Conservation (phyloP, 2,888 invertebrate genomes). For the Xylota segnis region DNA sequence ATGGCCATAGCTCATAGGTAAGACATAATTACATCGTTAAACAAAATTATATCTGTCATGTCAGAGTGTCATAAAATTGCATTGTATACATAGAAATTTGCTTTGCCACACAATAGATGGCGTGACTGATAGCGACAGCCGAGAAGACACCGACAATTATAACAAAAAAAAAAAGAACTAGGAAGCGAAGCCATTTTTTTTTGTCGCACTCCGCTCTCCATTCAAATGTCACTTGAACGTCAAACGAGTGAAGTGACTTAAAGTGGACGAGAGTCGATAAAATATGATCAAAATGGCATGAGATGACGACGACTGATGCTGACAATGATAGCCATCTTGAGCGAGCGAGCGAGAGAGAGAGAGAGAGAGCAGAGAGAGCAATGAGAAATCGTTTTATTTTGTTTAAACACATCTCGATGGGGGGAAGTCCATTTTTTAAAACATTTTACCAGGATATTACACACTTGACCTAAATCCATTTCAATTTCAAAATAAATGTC, state of each 20-base stretch:
- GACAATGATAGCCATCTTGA: conserved; percentile 51
- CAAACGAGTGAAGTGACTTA: conserved; percentile 48
- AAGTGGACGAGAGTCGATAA: conserved; percentile 63
- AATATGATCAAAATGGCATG: conserved; percentile 60
- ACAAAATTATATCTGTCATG: conserved; percentile 64
- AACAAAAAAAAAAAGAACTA: neutral
- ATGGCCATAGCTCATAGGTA: conserved; percentile 33
- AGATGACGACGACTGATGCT: conserved; percentile 60
- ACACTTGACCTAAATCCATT: conserved; percentile 75
- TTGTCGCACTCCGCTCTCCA: neutral
- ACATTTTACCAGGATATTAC: conserved; percentile 72
- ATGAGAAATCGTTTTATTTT: conserved; percentile 60
- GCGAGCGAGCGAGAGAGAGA: conserved; percentile 37
- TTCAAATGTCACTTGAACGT: conserved; percentile 65
- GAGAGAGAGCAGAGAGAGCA: conserved; percentile 17
- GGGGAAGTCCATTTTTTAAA: conserved; percentile 25
- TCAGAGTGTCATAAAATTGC: conserved; percentile 70
- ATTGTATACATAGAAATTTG: conserved; percentile 34
- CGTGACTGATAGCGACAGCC: conserved; percentile 53
- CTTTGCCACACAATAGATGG: conserved; percentile 63
- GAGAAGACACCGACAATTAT: conserved; percentile 17
- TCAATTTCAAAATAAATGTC: conserved; percentile 75
- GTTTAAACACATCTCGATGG: conserved; percentile 20
- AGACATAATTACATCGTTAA: conserved; percentile 66
- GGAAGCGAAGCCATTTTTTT: conserved; percentile 5